Base-by-base conservation (phyloP, 2,797 vertebrate genomes). In the Steatocranus sp. region DNA sequence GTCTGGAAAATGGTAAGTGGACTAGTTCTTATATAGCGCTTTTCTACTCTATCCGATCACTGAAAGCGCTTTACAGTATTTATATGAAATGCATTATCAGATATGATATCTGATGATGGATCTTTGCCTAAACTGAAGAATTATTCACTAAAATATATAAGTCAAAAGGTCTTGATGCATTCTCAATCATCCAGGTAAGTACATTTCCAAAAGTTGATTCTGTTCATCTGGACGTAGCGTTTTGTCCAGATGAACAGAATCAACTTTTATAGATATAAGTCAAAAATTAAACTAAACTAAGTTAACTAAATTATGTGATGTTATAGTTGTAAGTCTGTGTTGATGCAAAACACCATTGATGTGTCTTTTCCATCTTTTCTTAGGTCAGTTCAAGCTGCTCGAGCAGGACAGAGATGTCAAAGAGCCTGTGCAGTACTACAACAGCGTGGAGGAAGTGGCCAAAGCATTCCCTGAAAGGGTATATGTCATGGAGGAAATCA, bases 401-500 rank as follows among this genome's bases (percentile, higher is more conserved):
- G 99, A 99, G 95, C 98, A 99, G 96, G 99, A 99, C 96, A 95
- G 99, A 94, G 99, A 99, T 93, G 97, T 99, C 94, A 99, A 98
- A 94, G 99, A 99, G 92, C 98, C 99, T 53, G 98, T 99, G 93
- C 99, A 98, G 94, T 99, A 99, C 96, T 99, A 97, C 95, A 98
- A 97, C 97, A 99, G 98, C 17, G 99, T 99, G 97, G 99, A 99
- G 95, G 98, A 99, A 95, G 98, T 99, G 96, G 99, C 99, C 82
- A 99, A 99, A 96, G 98, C 98, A 48, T 99, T 99, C 96, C 99
- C 99, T 89, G 99, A 99, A 79, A 97, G 98, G 85, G 99, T 99
- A 61, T 99, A 99, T 88, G 99, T 99, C 96, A 99, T 99, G 98
- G 99, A 99, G 95, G 99, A 99, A 94, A 99, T 99, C 92, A 98